A percentile compares a stretch with the other conserved stretches of the same genome.
These are phyloP conservation scores for Orthonychiurus folsomi DNA, from an alignment of 2,888 invertebrate species.

Conservation along the genomic window DNA sequence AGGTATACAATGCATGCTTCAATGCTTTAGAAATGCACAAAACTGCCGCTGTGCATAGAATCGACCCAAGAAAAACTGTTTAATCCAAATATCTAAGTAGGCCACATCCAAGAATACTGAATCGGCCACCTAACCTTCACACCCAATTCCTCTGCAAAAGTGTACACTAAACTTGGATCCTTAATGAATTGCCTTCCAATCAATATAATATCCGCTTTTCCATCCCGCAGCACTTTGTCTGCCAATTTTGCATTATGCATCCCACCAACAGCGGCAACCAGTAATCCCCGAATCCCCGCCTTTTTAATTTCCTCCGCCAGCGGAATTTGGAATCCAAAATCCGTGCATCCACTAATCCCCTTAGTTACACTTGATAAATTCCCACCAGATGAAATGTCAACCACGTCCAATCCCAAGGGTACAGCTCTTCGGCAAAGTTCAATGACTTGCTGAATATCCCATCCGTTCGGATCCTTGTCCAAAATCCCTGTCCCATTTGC, in stretches of 20 bases:
- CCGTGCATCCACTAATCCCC: conserved; percentile 6
- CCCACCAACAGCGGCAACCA: conserved; percentile 14
- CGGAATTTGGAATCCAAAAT: conserved; percentile 16
- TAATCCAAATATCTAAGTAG: too few relatives aligned
- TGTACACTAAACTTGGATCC: conserved; percentile 11
- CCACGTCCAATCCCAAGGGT: conserved; percentile 16
- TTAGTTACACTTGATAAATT: conserved; percentile 6
- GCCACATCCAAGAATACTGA: conserved; percentile 22
- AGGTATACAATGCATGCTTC: too few relatives aligned
- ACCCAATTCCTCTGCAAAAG: conserved; percentile 12
- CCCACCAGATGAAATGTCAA: conserved; percentile 18
- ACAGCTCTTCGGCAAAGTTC: conserved; percentile 13
- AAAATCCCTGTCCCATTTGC: background rate
- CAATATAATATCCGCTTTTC: conserved; percentile 12
- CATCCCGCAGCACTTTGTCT: conserved; percentile 10
- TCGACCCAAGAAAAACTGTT: too few relatives aligned
- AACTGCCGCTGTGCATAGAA: too few relatives aligned
- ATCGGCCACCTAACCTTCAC: conserved; percentile 14
- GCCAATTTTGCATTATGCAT: conserved; percentile 8
- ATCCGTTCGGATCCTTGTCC: conserved; percentile 8
- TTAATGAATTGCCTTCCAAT: conserved; percentile 14
- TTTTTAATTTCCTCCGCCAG: conserved; percentile 14
- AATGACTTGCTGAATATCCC: conserved; percentile 18
- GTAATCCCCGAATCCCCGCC: conserved; percentile 13
- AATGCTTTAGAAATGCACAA: too few relatives aligned